Percentiles rank a stretch among this genome's conserved stretches.
Evolutionary conservation across 2,113 vertebrate genomes (phyloP).

Genomic region (Phaetusa simplex): DNA sequence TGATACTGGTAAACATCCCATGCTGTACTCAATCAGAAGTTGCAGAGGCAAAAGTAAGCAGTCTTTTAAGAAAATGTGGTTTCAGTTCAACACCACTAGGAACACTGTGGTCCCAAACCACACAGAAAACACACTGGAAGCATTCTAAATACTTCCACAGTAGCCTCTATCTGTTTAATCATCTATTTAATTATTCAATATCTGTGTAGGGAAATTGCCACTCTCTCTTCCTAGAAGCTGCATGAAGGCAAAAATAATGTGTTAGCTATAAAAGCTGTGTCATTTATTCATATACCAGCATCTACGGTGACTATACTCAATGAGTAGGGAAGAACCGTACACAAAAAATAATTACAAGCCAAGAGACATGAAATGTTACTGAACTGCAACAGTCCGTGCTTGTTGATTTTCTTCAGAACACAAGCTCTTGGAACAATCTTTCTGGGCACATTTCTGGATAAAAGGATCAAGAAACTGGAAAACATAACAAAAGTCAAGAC

Average conservation of each 20-base stretch:
- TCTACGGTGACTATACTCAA: not conserved
- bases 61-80: not conserved
- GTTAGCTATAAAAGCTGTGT: not conserved
- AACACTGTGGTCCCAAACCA: not conserved
- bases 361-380: rapidly evolving
- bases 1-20: not conserved
- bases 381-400: not conserved
- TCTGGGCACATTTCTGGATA: not conserved
- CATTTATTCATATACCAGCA: not conserved
- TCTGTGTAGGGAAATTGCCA: not conserved
- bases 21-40: not conserved
- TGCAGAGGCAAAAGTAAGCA: not conserved
- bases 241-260: not conserved
- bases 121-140: not conserved
- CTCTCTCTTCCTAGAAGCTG: not conserved
- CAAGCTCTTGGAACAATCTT: not conserved
- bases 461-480: not conserved
- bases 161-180: not conserved
- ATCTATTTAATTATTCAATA: not conserved
- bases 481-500: not conserved
- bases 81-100: not conserved
- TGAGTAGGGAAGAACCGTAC: not conserved
- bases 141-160: not conserved
- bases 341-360: not conserved
- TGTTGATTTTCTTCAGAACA: not conserved